Evolutionary conservation across 2,888 invertebrate species (phyloP), one percentile per base, ranked within the genome.

Genomic region (Frankliniella intonsa): DNA sequence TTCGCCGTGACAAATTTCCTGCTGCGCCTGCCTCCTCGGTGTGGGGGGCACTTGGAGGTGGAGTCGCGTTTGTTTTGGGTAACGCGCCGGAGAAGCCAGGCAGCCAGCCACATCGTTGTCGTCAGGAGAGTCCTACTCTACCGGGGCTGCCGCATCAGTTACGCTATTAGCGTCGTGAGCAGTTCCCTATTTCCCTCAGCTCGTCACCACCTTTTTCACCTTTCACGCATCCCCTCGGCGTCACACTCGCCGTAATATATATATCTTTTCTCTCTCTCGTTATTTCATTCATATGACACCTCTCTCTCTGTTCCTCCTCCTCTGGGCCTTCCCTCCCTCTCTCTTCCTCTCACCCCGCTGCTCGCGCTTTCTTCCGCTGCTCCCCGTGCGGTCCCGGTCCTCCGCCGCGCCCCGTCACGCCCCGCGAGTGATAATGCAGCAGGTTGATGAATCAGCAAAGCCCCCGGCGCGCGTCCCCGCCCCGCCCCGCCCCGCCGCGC

Each of bases 391-490:
- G 27, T 49, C 62, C 81, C 80, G 38, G 51, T 49, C n/a, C 50
- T 65, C 27, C 27, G 38, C 51, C 65, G 49, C 49, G 19, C 38
- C 79, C 27, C 12, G 25, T 50, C 27, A 38, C 88, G 88, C 88
- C 87, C 91, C 91, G 89, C 89, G 86, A 87, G 91, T 91, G 90
- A 88, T 90, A 90, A 91, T 91, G 91, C 91, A 84, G 81, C 83
- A 82, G 55, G 82, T 80, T 82, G 83, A 84, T 84, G 84, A 84
- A 84, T 84, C 84, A 84, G 84, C 81, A 55, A 55, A 55, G 55
- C 55, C 55, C 55, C 14, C 55, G 83, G 84, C 84, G 84, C 83
- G 84, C 83, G 69, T 76, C 22, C 69, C 69, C 79, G 50, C 80
- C 80, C 80, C 82, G 76, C 82, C 83, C 62, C 82, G 81, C 81